These are phyloP conservation scores for Beris chalybata DNA, from an alignment of 2,888 invertebrate species.

Conservation along the genomic window DNA sequence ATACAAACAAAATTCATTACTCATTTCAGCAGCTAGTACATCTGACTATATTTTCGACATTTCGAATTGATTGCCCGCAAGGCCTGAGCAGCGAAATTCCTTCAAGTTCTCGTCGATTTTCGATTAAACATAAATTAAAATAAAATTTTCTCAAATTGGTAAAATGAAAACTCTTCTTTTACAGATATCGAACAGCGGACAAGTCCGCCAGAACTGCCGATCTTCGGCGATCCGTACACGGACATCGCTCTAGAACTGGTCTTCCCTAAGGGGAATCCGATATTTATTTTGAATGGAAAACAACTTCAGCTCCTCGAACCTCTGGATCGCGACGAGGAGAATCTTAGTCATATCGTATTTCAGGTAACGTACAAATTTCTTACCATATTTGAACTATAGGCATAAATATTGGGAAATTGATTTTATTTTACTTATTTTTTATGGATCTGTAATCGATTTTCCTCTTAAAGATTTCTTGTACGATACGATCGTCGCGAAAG, in stretches of 20 bases:
- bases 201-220: constrained; percentile 76
- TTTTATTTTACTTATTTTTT: constrained; percentile 2
- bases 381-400: no score
- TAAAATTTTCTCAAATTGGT: neutral
- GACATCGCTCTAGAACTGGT: constrained; percentile 77
- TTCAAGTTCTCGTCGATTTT: neutral
- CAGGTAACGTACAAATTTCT: constrained; percentile 62
- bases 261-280: constrained; percentile 76
- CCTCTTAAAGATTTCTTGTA: constrained; percentile 72
- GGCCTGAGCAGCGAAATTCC: neutral
- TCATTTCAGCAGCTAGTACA: constrained; percentile 18
- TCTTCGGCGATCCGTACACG: constrained; percentile 78
- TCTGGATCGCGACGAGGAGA: constrained; percentile 82
- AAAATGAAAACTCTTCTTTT: constrained; percentile 44
- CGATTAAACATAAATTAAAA: neutral
- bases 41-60: neutral
- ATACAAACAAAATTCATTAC: neutral
- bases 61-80: neutral
- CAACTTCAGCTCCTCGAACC: constrained; percentile 76
- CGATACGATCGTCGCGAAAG: constrained; percentile 76
- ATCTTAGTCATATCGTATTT: constrained; percentile 84
- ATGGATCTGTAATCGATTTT: constrained; percentile 1
- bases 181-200: constrained; percentile 83
- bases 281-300: constrained; percentile 82
- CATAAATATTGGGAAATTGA: neutral